Evolutionary conservation across 2,888 invertebrate genomes (phyloP), one percentile per base, ranked within the genome.

Genomic region (Orthosia cruda): DNA sequence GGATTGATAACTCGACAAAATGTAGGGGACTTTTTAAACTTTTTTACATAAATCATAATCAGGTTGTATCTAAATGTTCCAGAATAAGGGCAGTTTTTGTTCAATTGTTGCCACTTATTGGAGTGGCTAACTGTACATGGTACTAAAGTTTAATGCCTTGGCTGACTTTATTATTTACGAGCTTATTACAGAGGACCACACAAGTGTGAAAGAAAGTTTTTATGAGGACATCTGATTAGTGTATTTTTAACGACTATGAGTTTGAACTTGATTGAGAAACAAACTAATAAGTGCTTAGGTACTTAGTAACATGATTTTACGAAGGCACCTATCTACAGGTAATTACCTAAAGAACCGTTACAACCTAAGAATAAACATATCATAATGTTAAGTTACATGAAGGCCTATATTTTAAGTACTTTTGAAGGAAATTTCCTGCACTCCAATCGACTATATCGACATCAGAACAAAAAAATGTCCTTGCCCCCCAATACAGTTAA

Each of bases 111-210:
- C 4, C 18, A 52, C 45, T 58, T 52, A 23, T 13, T n/a, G 0
- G 18, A 16, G 7, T 13, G 2, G 16, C 3, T 74, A 58, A 74
- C 20, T 58, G 58, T 74, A 74, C 69, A 23, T 18, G 20, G 55
- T 12, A 59, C 58, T 69, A 64, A 75, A 80, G 18, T 78, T 73
- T 67, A 81, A 62, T 78, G 74, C 68, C 79, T 64, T 71, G 66
- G 75, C 72, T 61, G 57, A 72, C 47, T 81, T 59, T 50, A 63
- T 81, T 59, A 81, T 76, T 81, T 77, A 81, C 61, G 71, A 71
- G 47, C 55, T 65, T 50, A 32, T 50, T 49, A 62, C n/a, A 2
- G 50, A 59, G 57, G 81, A 82, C 81, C 81, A 82, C 81, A 82
- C 81, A 23, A 74, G 57, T 55, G 62, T 52, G 15, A 64, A 52